Evolutionary conservation across 1,140 invertebrate genomes (phyloP), one percentile per base, ranked within the genome.

Genomic region (Cotesia chilonis): DNA sequence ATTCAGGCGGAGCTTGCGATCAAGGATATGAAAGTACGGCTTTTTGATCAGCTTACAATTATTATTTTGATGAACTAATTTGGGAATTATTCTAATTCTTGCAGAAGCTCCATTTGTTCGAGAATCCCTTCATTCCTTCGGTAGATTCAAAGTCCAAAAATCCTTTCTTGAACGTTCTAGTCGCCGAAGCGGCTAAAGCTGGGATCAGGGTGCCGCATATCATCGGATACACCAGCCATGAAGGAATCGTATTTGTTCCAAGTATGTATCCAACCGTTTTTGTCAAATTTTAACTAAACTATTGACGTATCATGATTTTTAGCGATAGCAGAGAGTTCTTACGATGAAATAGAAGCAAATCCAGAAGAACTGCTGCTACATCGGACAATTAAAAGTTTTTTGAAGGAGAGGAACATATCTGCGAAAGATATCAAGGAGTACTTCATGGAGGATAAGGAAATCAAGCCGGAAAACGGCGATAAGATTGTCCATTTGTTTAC

Each of bases 141-240:
- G 10, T 83, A 4, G 84, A 87, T 68, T 4, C n/a, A 0, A 78
- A 81, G 71, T 82, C 80, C 1, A 76, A 78, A 28, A 78, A 80
- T 66, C 83, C 87, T 59, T 84, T 90, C 67, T 55, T 90, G 17
- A 77, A 86, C 0, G 71, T 83, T 9, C 76, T 85, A 47, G 84
- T 84, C 3, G 35, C 28, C 7, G 65, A 76, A 14, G 72, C 83
- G n/a, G 77, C 77, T 17, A 83, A 88, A 64, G 81, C 83, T 54
- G 87, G 87, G 52, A 77, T 88, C 41, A 86, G 88, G 69, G 84
- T 92, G 9, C 91, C 92, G 0, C 82, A 89, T 14, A 86, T 93
- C 5, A 76, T 89, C n/a, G 92, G 92, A 0, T 89, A 89, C 54
- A 90, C 88, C 76, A 82, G 77, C n/a, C 80, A 84, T 10, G 92